Evolutionary conservation across 2,797 vertebrate genomes (phyloP).

Genomic region (Sibirionetta formosa): DNA sequence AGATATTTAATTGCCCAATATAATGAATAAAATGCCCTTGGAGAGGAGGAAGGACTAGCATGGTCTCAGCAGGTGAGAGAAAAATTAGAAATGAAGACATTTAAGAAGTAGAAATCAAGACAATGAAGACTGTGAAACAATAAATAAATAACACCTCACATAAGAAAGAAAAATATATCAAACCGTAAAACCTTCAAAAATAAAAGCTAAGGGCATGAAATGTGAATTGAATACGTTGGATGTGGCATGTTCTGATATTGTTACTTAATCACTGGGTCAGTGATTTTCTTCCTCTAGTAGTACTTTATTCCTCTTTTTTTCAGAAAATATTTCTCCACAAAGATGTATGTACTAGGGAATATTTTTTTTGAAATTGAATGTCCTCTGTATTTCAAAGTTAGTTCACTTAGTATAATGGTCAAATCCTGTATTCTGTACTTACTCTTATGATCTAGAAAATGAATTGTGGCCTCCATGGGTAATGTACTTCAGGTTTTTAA

Average conservation of each 20-base stretch:
- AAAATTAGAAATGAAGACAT: background rate
- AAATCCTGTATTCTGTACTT: background rate
- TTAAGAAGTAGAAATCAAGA: constrained; percentile 10
- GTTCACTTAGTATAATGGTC: background rate
- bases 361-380: background rate
- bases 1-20: background rate
- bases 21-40: background rate
- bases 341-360: background rate
- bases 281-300: constrained; percentile 4
- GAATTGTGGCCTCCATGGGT: background rate
- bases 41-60: background rate
- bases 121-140: background rate
- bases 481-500: background rate
- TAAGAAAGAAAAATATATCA: constrained; percentile 17
- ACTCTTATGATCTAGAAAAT: background rate
- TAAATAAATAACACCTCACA: background rate
- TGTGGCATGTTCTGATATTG: constrained; percentile 6
- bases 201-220: background rate
- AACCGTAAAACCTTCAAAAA: constrained; percentile 10
- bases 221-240: background rate
- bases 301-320: constrained; percentile 8
- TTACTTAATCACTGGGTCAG: background rate
- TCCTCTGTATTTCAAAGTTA: background rate
- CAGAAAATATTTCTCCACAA: background rate
- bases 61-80: background rate